Conservation (phyloP, 2,888 invertebrate genomes). For the Hermaeophaga mercurialis region DNA sequence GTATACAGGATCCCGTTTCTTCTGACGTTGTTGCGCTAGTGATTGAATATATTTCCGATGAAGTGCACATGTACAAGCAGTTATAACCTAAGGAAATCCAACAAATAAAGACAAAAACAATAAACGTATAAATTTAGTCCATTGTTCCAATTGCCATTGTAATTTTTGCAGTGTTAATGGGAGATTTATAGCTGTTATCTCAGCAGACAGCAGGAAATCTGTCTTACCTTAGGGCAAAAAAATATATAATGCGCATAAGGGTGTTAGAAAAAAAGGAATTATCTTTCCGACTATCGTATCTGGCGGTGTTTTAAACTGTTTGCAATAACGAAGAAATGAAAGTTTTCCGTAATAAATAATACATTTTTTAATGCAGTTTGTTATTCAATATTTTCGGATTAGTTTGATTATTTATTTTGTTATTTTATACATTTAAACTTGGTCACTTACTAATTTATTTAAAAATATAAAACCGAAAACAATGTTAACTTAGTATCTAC, state of each 20-base stretch:
- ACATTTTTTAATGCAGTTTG: too few relatives aligned
- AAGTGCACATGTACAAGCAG: slow-evolving; percentile 18
- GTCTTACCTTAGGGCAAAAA: slow-evolving; percentile 31
- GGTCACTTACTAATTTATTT: too few relatives aligned
- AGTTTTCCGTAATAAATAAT: slow-evolving; percentile 17
- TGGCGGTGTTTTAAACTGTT: slow-evolving; percentile 27
- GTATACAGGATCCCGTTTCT: not conserved
- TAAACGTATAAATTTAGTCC: slow-evolving; percentile 30
- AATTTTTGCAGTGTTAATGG: slow-evolving; percentile 29
- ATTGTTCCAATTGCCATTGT: slow-evolving; percentile 34
- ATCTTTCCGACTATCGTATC: slow-evolving; percentile 30
- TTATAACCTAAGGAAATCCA: slow-evolving; percentile 27
- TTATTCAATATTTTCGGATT: too few relatives aligned
- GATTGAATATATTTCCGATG: slow-evolving; percentile 13
- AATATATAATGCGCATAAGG: slow-evolving; percentile 34
- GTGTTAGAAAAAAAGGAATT: slow-evolving; percentile 22
- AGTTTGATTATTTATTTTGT: too few relatives aligned
- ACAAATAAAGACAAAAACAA: slow-evolving; percentile 33
- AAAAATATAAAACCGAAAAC: too few relatives aligned
- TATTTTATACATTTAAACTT: too few relatives aligned
- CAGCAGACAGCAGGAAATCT: slow-evolving; percentile 35
- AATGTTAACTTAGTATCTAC: too few relatives aligned
- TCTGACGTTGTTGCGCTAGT: not conserved
- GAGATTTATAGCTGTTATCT: slow-evolving; percentile 35
- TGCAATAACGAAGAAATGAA: slow-evolving; percentile 13